Percentiles rank a stretch among this genome's conserved stretches.
Conservation (phyloP, 1,140 invertebrate genomes). For the Coptotermes formosanus region DNA sequence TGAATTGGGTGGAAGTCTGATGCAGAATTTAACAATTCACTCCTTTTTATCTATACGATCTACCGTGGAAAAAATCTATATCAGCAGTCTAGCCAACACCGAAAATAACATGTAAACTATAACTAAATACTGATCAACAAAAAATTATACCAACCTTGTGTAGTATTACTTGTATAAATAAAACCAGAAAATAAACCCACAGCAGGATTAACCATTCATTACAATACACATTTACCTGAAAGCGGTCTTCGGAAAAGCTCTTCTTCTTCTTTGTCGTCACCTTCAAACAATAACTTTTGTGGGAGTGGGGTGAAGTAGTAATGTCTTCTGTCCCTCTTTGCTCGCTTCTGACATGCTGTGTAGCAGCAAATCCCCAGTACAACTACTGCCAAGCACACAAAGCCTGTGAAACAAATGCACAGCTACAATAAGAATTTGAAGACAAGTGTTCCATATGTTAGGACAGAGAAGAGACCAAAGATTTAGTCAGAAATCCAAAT, state of each 20-base stretch:
- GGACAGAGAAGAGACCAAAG: constrained; percentile 27
- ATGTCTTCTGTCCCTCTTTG: constrained; percentile 45
- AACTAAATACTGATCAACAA: not conserved
- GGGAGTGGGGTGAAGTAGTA: constrained; percentile 49
- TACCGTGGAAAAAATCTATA: too few relatives aligned
- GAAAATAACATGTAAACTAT: too few relatives aligned
- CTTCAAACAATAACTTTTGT: constrained; percentile 55
- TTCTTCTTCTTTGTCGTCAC: constrained; percentile 61
- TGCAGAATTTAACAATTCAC: too few relatives aligned
- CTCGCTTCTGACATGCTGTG: constrained; percentile 44
- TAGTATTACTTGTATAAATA: not conserved
- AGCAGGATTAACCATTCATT: too few relatives aligned
- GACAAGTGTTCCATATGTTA: not conserved
- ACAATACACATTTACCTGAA: constrained; percentile 45
- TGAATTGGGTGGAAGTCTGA: too few relatives aligned
- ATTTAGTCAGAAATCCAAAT: not conserved
- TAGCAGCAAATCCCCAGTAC: constrained; percentile 50
- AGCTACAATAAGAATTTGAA: constrained; percentile 30
- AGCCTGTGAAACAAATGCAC: constrained; percentile 43
- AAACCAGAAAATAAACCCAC: too few relatives aligned
- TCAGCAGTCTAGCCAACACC: too few relatives aligned
- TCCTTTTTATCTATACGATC: too few relatives aligned
- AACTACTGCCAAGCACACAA: constrained; percentile 48
- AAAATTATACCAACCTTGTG: not conserved
- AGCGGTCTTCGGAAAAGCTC: constrained; percentile 61